Base-by-base conservation (phyloP, 2,797 vertebrate species). In the Peromyscus attwateri region DNA sequence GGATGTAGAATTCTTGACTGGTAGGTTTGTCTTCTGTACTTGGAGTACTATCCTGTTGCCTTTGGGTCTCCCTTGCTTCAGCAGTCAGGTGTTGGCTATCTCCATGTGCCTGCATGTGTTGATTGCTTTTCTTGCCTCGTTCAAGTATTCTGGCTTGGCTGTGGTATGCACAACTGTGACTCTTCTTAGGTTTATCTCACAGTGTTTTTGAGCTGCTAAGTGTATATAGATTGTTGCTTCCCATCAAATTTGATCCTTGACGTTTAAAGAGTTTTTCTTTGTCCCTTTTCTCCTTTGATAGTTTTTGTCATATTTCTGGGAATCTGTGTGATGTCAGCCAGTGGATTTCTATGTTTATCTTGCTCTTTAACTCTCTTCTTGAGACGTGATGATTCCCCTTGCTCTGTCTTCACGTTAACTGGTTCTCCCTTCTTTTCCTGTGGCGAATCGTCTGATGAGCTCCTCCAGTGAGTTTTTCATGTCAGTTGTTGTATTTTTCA, bases 1-100 rank as follows among this genome's bases (percentile, higher is more conserved):
- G 76, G 88, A 17, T 91, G 73, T 82, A 95, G 85, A 94, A 57
- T 49, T 95, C 71, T 88, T 91, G 49, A 64, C 83, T 92, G 70
- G 62, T 66, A 73, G 31, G 68, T 49, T 81, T 81, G 92, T 75
- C 31, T 46, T 87, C 77, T 70, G 81, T 5, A 52, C 23, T 87
- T 81, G 73, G 80, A 87, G 34, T 70, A 70, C 66, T 16, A 83
- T 66, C 87, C 37, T 34, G 29, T 27, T 93, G 77, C 37, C 75
- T 93, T 79, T 75, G 84, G 64, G 34, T 23, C 49, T 75, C 55
- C 1, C 11, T 83, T 87, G 40, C 88, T 96, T 93, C 81, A 64
- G 29, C 77, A 94, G 29, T 81, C 46, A 85, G 25, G 14, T 49
- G 12, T 93, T 90, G 23, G 29, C 57, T 6, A 68, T 37, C 68